These are phyloP conservation scores for Prionace glauca DNA, from an alignment of 2,797 vertebrate genomes.

Conservation along the genomic window DNA sequence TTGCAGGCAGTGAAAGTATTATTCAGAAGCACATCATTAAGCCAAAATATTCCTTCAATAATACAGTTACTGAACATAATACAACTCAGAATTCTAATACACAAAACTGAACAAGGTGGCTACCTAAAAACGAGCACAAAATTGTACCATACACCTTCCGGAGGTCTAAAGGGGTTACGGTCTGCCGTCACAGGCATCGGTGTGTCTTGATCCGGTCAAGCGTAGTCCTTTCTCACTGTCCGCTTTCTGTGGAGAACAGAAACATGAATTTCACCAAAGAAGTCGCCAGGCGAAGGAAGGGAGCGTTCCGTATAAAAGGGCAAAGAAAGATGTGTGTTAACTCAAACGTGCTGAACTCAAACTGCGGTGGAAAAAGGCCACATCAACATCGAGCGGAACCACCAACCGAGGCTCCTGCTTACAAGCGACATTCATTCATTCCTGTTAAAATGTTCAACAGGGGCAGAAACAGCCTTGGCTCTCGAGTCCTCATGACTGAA, in stretches of 20 bases:
- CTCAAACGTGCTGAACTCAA: neutral
- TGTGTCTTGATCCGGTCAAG: conserved; percentile 58
- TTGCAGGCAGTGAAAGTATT: conserved; percentile 15
- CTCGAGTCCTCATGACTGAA: neutral
- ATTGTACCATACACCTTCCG: conserved; percentile 52
- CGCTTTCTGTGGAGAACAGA: conserved; percentile 42
- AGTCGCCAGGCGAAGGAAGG: neutral
- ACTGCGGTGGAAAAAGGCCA: neutral
- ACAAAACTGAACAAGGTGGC: conserved; percentile 55
- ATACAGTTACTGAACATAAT: conserved; percentile 51
- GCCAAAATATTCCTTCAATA: conserved; percentile 38
- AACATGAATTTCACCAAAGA: neutral
- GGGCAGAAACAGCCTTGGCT: neutral
- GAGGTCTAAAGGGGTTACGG: conserved; percentile 57
- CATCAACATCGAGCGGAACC: neutral
- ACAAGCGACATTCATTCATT: neutral
- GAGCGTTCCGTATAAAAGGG: conserved; percentile 28
- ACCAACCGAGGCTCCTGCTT: neutral
- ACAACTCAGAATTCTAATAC: conserved; percentile 53
- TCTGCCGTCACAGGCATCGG: conserved; percentile 66
- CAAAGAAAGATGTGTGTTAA: neutral
- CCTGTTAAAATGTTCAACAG: neutral
- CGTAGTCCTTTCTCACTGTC: conserved; percentile 45
- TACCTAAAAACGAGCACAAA: conserved; percentile 47
- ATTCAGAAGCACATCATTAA: conserved; percentile 24